phyloP scores from a whole-genome alignment of 92 coral and sea anemone species.

The Pocillopora grandis region DNA sequence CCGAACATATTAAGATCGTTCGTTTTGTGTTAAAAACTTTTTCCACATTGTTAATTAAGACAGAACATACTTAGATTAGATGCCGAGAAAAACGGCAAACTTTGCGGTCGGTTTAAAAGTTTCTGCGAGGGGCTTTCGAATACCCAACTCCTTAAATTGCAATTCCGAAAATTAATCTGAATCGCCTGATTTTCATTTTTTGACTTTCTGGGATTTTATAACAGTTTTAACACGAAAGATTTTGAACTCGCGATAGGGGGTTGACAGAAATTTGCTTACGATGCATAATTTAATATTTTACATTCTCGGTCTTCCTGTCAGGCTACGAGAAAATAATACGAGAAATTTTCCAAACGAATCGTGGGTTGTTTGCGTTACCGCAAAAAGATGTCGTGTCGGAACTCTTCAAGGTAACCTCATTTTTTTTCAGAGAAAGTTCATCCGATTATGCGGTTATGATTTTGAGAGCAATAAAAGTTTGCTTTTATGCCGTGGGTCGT shows the following conservation, averaged over 20 bases:
- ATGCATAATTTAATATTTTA: conserved; percentile 48
- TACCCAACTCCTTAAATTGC: not conserved
- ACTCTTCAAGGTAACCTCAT: not conserved
- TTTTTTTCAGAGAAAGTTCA: not conserved
- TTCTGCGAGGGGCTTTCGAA: not conserved
- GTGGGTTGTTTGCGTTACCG: not conserved
- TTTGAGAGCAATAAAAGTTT: not conserved
- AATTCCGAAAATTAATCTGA: not conserved
- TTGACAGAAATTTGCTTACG: conserved; percentile 11
- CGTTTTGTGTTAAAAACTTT: conserved; percentile 26
- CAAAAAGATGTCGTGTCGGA: not conserved
- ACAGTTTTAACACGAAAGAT: conserved; percentile 1
- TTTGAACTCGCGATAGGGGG: conserved; percentile 28
- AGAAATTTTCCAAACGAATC: not conserved
- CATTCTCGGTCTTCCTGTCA: conserved; percentile 5
- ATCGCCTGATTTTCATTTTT: not conserved
- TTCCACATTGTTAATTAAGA: not conserved
- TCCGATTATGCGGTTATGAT: not conserved
- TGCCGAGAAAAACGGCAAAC: not conserved
- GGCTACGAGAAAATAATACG: not conserved
- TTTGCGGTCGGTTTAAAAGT: not conserved
- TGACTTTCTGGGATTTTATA: not conserved
- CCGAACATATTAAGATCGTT: conserved; percentile 9
- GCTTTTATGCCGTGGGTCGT: conserved; percentile 11
- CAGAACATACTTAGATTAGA: not conserved